Evolutionary conservation across 2,113 vertebrate genomes (phyloP).

Genomic region (Bombycilla garrulus): DNA sequence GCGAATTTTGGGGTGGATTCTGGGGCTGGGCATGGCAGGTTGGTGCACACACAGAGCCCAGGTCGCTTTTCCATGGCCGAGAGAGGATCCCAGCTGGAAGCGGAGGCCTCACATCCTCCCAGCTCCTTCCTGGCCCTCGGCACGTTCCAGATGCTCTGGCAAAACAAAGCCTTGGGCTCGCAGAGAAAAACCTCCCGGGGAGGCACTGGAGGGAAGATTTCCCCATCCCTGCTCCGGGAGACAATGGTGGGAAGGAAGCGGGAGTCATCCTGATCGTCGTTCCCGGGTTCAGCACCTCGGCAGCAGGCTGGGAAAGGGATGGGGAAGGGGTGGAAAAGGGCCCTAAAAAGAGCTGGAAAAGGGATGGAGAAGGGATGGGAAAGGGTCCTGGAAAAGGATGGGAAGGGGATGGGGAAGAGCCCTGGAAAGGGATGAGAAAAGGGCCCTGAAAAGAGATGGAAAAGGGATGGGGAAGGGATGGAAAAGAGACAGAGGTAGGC

Average conservation of each 20-base stretch:
- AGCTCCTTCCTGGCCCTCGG: neutral
- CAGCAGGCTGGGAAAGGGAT: neutral
- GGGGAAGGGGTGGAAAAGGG: too few relatives aligned
- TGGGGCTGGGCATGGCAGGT: neutral
- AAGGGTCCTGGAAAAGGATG: too few relatives aligned
- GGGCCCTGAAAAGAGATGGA: too few relatives aligned
- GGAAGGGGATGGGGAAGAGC: too few relatives aligned
- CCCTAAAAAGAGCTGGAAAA: too few relatives aligned
- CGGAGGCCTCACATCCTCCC: neutral
- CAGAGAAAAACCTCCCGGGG: neutral
- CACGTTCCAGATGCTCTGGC: neutral
- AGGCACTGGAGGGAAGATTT: slow-evolving; percentile 1
- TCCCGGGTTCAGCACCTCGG: slow-evolving; percentile 10
- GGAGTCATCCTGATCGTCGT: neutral
- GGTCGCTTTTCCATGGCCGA: fast-evolving
- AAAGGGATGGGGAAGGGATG: too few relatives aligned
- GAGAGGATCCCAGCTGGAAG: neutral
- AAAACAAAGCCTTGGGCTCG: neutral
- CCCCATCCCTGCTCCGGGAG: neutral
- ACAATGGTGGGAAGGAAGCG: slow-evolving; percentile 68
- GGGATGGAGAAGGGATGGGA: too few relatives aligned
- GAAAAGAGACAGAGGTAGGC: too few relatives aligned
- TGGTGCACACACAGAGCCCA: neutral
- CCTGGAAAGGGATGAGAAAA: too few relatives aligned
- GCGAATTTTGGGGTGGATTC: neutral